Percentiles rank a stretch among this genome's conserved stretches.
These are phyloP conservation scores for Herminia tarsipennalis DNA, from an alignment of 2,888 invertebrate genomes.

Conservation along the genomic window DNA sequence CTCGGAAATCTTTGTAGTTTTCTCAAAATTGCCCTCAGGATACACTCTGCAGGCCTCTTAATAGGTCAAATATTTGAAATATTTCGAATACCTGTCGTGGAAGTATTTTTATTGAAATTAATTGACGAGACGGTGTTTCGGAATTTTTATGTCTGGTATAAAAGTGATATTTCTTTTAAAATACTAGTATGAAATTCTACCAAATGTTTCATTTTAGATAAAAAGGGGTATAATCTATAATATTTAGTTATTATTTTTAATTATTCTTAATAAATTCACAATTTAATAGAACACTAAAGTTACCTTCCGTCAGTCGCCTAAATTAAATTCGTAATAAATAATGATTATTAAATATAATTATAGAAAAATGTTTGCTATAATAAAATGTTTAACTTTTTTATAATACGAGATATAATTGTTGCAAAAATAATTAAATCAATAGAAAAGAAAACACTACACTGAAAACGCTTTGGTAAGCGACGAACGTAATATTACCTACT, in stretches of 20 bases:
- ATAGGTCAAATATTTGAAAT: conserved; percentile 25
- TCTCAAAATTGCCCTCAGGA: conserved; percentile 38
- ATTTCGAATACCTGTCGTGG: conserved; percentile 8
- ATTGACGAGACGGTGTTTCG: neutral
- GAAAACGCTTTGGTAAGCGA: no score
- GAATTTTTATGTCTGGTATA: neutral
- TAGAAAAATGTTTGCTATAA: no score
- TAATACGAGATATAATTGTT: no score
- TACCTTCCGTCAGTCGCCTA: neutral
- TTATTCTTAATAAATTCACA: conserved; percentile 6
- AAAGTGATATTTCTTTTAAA: conserved; percentile 8
- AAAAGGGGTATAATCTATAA: conserved; percentile 2
- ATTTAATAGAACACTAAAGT: conserved; percentile 32
- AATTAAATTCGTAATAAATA: neutral
- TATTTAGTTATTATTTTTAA: conserved; percentile 3
- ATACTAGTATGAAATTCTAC: neutral
- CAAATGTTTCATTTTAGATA: conserved; percentile 36
- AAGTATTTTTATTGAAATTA: conserved; percentile 24
- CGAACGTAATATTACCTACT: no score
- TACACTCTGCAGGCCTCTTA: conserved; percentile 8
- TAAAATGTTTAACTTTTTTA: no score
- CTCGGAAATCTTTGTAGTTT: conserved; percentile 43
- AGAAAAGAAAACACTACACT: no score
- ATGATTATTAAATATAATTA: no score
- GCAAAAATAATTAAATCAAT: no score